Percentiles rank a stretch among this genome's conserved stretches.
Conservation (phyloP, 2,888 invertebrate genomes). For the Flexamia atlantica region DNA sequence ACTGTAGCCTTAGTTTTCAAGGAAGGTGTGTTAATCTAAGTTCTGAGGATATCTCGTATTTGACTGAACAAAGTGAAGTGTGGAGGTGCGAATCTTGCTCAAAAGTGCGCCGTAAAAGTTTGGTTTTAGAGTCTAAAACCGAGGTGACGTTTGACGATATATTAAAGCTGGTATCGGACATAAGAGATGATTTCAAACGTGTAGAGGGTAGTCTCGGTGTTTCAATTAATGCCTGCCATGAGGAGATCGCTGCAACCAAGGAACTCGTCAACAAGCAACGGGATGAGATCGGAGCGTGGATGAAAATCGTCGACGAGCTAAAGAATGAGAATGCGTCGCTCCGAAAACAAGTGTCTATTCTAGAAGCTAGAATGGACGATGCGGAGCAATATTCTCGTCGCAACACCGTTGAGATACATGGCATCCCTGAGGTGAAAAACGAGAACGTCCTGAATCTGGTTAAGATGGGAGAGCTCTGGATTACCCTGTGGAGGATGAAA, state of each 20-base stretch:
- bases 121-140: constrained; percentile 31
- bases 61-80: constrained; percentile 12
- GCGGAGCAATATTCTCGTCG: constrained; percentile 37
- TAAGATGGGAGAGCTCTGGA: constrained; percentile 38
- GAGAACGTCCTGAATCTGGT: constrained; percentile 43
- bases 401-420: constrained; percentile 51
- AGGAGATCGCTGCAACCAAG: not conserved
- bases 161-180: not conserved
- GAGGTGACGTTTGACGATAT: constrained; percentile 10
- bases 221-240: constrained; percentile 21
- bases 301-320: constrained; percentile 18
- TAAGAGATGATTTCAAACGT: constrained; percentile 7
- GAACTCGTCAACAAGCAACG: not conserved
- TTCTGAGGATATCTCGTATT: constrained; percentile 5
- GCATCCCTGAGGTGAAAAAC: constrained; percentile 29
- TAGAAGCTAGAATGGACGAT: constrained; percentile 17
- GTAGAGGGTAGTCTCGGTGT: not conserved
- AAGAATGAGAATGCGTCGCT: constrained; percentile 22
- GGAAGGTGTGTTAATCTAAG: constrained; percentile 12
- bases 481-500: not conserved
- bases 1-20: constrained; percentile 23
- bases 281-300: not conserved
- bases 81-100: constrained; percentile 37
- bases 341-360: not conserved
- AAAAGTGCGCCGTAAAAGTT: constrained; percentile 10